Evolutionary conservation across 2,113 vertebrate genomes (phyloP), one percentile per base, ranked within the genome.

Genomic region (Archocentrus centrarchus): DNA sequence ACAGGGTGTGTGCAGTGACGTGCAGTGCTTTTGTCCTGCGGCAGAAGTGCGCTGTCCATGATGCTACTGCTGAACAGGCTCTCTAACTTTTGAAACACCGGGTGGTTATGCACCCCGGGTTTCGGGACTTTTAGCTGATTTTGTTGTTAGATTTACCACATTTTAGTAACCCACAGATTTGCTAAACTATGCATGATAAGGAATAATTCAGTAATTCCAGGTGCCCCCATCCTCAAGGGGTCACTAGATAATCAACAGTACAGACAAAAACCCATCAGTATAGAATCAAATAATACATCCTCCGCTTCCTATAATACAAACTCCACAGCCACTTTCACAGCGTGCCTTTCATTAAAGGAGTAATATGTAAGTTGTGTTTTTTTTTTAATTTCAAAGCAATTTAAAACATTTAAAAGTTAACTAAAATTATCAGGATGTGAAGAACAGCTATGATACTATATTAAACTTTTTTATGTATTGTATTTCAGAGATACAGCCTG

Each of bases 41-140:
- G 83, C 64, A 41, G 10, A 57, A 47, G n/a, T 37, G 53, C 15
- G 41, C 86, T 87, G 75, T 77, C 73, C 59, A 8, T 75, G 77
- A 27, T 85, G 83, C 79, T 86, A 58, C 73, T 14, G 20, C 35
- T 22, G 20, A 57, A 39, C 27, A 35, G 20, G 20, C 47, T 53
- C 66, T 70, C 50, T 55, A 11, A 55, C 35, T 20, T 62, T 59
- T 22, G 27, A 30, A 39, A 11, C 39, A 77, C 6, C 59, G 55
- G 13, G 14, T 1, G 6, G 32, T 13, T 11, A 39, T 8, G 4
- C 17, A 15, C 10, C 4, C 1, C 15, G 41, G 11, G 27, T 37
- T 62, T 44, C 22, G 24, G 50, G 2, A 75, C 7, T 75, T 0
- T 35, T 30, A 78, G 59, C 41, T 50, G 39, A 60, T 47, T 57